phyloP scores from a whole-genome alignment of 2,113 vertebrate species.

The Spheniscus mendiculus region DNA sequence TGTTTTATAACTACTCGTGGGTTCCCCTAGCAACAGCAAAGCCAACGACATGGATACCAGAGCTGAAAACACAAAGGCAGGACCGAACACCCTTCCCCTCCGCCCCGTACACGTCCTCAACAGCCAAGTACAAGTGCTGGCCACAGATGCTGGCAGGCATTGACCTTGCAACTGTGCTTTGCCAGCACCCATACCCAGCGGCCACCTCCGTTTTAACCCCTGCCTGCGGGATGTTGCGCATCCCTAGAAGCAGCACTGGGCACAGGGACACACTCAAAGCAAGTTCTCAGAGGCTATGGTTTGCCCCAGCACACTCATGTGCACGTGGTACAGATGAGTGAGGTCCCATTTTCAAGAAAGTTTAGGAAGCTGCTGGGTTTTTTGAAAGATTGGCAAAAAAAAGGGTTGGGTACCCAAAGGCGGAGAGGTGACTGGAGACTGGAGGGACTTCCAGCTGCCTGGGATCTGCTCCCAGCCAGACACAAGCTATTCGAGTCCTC shows the following conservation, averaged over 20 bases:
- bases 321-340: fast-evolving
- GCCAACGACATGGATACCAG: not conserved
- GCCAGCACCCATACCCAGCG: fast-evolving
- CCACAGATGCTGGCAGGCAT: not conserved
- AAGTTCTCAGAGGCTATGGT: fast-evolving
- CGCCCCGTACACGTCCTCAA: fast-evolving
- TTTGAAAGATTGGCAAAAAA: not conserved
- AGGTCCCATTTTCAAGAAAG: not conserved
- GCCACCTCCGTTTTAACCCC: not conserved
- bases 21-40: constrained; percentile 27
- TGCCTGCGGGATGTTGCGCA: not conserved
- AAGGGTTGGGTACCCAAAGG: not conserved
- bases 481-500: not conserved
- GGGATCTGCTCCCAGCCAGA: not conserved
- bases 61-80: not conserved
- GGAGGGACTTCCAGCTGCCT: not conserved
- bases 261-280: no score
- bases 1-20: not conserved
- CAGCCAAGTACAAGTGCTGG: not conserved
- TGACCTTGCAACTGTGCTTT: not conserved
- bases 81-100: not conserved
- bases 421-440: fast-evolving
- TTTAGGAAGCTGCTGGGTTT: not conserved
- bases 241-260: not conserved
- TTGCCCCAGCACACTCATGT: fast-evolving